Evolutionary conservation across 1,140 invertebrate species (phyloP), one percentile per base, ranked within the genome.

Genomic region (Triops longicaudatus): DNA sequence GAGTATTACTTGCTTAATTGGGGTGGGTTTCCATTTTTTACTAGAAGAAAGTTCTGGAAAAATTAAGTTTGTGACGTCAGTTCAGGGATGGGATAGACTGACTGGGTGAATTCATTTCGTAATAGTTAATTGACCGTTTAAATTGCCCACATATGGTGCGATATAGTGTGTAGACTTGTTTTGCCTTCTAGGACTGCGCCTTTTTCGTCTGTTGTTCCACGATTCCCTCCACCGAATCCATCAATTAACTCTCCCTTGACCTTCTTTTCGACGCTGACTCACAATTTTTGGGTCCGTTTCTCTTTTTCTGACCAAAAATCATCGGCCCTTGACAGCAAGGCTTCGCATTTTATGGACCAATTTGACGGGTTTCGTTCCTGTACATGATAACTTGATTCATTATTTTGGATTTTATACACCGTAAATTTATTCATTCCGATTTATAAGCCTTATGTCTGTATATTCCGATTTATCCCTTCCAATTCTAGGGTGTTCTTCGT

Each of bases 71-170:
- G 6, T 63, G 44, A 11, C 6, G 50, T 22, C 17, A 22, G 17
- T 17, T 63, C 50, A 63, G 7, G 17, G 9, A 14, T 63, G 10
- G 50, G n/a, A 22, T 6, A 9, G 50, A 17, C 14, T 6, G 10
- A 63, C 6, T 17, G 10, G 50, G 14, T 63, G 50, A 12, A 63
- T 63, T 63, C 50, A 17, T 22, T 22, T 6, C 31, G 31, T 37
- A 37, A 37, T 37, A 14, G 17, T 63, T 63, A 63, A 63, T 63
- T 63, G 22, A n/a, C 50, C 14, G 14, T 63, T 37, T 37, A 37
- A 37, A 22, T 63, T 63, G 50, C n/a, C 50, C 50, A 63, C 50
- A 63, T 63, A 63, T 63, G 50, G 50, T 22, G 50, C 50, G 50
- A n/a, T 63, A 63, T 63, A 22, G 50, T 63, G 17, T 63, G 17